Percentiles rank a stretch among this genome's conserved stretches.
phyloP scores from a whole-genome alignment of 2,113 vertebrate species.

The Bubo bubo region DNA sequence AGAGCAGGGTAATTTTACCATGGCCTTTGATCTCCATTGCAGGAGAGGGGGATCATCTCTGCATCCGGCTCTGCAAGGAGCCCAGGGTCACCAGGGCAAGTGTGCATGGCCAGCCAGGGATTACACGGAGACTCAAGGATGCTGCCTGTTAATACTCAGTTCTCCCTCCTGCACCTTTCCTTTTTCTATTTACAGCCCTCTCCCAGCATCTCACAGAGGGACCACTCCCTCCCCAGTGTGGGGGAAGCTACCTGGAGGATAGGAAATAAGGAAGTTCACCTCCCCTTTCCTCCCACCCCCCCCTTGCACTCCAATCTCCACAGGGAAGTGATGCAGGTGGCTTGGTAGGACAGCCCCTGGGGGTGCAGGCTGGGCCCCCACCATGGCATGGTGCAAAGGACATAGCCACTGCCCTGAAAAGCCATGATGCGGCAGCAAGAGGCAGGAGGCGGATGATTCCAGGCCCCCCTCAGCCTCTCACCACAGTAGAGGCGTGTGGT shows the following conservation, averaged over 20 bases:
- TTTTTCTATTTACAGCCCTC: not conserved
- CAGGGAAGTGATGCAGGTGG: not conserved
- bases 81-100: slow-evolving; percentile 47
- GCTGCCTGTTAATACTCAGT: not conserved
- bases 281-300: not conserved
- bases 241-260: not conserved
- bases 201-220: not conserved
- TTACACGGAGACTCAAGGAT: slow-evolving; percentile 30
- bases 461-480: rapidly evolving
- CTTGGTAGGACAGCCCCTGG: not conserved
- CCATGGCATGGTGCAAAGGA: not conserved
- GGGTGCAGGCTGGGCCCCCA: not conserved
- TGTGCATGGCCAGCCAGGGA: not conserved
- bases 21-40: slow-evolving; percentile 57
- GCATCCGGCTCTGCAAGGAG: slow-evolving; percentile 57
- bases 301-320: not conserved
- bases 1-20: slow-evolving; percentile 59
- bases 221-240: not conserved
- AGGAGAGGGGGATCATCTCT: slow-evolving; percentile 59
- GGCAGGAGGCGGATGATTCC: not conserved
- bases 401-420: not conserved
- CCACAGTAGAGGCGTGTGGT: not conserved
- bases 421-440: not conserved
- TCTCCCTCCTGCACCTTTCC: slow-evolving; percentile 1
- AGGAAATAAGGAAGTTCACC: not conserved